These are phyloP conservation scores for Steinernema carpocapsae DNA, from an alignment of 2,888 invertebrate species.

Conservation along the genomic window DNA sequence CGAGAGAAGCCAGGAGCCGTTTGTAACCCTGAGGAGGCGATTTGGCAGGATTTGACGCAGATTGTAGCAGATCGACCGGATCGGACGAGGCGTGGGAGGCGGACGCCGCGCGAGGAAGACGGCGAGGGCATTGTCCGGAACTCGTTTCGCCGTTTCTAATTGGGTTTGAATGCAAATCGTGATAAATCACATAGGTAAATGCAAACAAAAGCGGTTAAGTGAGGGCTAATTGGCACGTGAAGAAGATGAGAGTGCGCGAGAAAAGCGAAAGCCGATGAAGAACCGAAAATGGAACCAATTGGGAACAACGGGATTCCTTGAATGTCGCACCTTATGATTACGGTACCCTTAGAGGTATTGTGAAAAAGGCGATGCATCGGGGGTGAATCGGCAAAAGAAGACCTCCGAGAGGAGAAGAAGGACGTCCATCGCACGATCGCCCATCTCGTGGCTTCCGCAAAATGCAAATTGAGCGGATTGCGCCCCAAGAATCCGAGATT, in stretches of 20 bases:
- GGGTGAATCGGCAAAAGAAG: not conserved
- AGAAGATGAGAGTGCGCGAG: not conserved
- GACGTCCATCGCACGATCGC: not conserved
- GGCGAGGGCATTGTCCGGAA: constrained; percentile 5
- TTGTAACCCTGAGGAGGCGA: not conserved
- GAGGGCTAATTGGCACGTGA: constrained; percentile 23
- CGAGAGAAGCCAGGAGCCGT: constrained; percentile 20
- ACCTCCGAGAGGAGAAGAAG: not conserved
- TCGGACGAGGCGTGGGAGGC: not conserved
- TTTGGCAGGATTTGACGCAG: constrained; percentile 16
- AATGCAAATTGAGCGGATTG: constrained; percentile 15
- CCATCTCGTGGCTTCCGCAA: not conserved
- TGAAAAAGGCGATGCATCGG: too few species aligned
- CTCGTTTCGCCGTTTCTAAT: constrained; percentile 23
- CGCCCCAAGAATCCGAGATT: constrained; percentile 5
- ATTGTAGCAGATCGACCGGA: not conserved
- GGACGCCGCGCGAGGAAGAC: not conserved
- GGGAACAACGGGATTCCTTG: constrained; percentile 9
- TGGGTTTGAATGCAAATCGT: constrained; percentile 24
- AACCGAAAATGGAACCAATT: constrained; percentile 1
- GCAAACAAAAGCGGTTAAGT: constrained; percentile 34
- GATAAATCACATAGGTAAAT: not conserved
- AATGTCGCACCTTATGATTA: not conserved
- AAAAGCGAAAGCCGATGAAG: not conserved
- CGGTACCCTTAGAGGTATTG: not conserved